These are phyloP conservation scores for Shinisaurus crocodilurus DNA, from an alignment of 2,113 vertebrate genomes.

Conservation along the genomic window DNA sequence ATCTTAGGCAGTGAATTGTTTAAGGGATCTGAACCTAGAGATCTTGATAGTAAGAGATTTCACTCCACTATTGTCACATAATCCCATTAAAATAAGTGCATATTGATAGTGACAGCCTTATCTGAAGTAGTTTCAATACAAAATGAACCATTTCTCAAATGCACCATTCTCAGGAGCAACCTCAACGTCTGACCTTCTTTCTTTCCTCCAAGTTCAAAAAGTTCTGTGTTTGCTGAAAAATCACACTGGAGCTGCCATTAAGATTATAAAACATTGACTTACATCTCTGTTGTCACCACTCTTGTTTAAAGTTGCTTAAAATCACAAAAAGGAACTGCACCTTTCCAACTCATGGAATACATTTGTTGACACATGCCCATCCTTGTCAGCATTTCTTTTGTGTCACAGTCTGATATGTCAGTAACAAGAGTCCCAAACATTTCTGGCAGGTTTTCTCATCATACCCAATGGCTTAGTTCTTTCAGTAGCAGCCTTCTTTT, in stretches of 20 bases:
- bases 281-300: background rate
- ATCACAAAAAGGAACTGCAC: background rate
- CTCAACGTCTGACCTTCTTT: background rate
- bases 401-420: background rate
- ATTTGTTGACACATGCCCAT: constrained; percentile 4
- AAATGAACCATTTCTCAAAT: constrained; percentile 1
- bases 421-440: background rate
- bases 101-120: background rate
- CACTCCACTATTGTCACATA: background rate
- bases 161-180: background rate
- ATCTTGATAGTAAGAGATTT: background rate
- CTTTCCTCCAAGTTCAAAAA: background rate
- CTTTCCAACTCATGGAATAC: background rate
- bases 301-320: background rate
- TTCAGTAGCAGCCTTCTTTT: background rate
- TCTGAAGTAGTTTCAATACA: background rate
- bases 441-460: background rate
- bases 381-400: background rate
- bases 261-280: background rate
- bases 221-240: background rate
- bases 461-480: background rate
- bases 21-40: background rate
- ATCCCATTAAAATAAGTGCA: background rate
- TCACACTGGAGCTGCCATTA: background rate
- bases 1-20: background rate